phyloP scores from a whole-genome alignment of 92 coral and sea anemone genomes.

The Epizoanthus stellaris region DNA sequence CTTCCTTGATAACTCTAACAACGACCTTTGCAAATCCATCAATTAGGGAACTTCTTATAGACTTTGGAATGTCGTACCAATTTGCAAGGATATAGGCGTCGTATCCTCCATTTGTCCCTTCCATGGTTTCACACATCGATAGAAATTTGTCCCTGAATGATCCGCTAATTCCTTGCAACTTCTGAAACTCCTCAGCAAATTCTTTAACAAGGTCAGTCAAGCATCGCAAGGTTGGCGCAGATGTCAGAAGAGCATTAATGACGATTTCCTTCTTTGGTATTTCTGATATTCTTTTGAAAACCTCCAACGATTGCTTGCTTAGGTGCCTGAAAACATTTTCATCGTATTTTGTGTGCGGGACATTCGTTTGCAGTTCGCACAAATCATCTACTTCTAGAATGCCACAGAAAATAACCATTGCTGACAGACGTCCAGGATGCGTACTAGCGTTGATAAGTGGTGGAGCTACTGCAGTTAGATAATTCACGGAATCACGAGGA shows the following conservation, averaged over 20 bases:
- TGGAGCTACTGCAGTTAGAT: background rate
- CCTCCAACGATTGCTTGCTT: background rate
- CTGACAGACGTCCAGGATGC: background rate
- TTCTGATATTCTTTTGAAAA: background rate
- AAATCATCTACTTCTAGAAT: background rate
- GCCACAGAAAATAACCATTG: background rate
- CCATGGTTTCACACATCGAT: background rate
- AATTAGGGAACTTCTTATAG: background rate
- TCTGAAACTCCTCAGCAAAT: too few species aligned
- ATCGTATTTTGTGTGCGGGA: background rate
- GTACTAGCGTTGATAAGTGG: background rate
- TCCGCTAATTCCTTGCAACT: too few species aligned
- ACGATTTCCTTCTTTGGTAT: background rate
- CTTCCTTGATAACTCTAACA: background rate
- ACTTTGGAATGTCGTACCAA: background rate
- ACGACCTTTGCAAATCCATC: conserved; percentile 1
- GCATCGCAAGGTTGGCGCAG: background rate
- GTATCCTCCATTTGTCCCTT: background rate
- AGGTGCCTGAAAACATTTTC: background rate
- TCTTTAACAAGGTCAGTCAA: background rate
- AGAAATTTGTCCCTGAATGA: too few species aligned
- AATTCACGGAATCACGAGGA: background rate
- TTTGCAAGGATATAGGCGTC: background rate
- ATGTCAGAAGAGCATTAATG: background rate
- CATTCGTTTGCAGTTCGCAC: conserved; percentile 1